Evolutionary conservation across 2,797 vertebrate genomes (phyloP).

Genomic region (Pseudopleuronectes americanus): DNA sequence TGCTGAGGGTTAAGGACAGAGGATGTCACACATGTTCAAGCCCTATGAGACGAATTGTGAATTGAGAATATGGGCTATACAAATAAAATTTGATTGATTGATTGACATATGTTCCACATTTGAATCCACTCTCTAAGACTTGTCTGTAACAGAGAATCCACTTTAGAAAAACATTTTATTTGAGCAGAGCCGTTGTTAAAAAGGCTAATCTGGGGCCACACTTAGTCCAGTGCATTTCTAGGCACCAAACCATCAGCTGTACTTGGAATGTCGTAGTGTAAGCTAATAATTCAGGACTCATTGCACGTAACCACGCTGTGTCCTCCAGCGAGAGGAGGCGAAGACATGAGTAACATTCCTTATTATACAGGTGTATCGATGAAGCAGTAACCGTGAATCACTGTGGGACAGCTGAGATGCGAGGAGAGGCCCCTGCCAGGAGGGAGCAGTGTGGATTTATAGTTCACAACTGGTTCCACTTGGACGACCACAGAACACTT

Average conservation of each 20-base stretch:
- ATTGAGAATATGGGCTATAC: too few species aligned
- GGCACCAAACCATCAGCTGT: constrained; percentile 38
- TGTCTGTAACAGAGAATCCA: constrained; percentile 13
- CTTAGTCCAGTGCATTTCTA: constrained; percentile 4
- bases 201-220: neutral
- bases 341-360: constrained; percentile 52
- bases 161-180: constrained; percentile 13
- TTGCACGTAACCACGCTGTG: constrained; percentile 37
- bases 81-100: too few species aligned
- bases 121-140: constrained; percentile 23
- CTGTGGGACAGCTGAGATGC: constrained; percentile 56
- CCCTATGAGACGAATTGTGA: too few species aligned
- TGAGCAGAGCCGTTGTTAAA: constrained; percentile 3
- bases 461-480: constrained; percentile 46
- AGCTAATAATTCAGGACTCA: constrained; percentile 54
- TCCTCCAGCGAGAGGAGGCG: constrained; percentile 42
- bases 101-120: constrained; percentile 16
- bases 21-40: too few species aligned
- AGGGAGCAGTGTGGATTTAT: constrained; percentile 77
- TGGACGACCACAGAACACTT: constrained; percentile 34
- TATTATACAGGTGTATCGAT: constrained; percentile 47
- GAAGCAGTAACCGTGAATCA: constrained; percentile 49
- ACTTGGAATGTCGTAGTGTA: constrained; percentile 68
- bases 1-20: too few species aligned
- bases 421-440: constrained; percentile 72